phyloP scores from a whole-genome alignment of 2,113 vertebrate species.

The Xenus cinereus region DNA sequence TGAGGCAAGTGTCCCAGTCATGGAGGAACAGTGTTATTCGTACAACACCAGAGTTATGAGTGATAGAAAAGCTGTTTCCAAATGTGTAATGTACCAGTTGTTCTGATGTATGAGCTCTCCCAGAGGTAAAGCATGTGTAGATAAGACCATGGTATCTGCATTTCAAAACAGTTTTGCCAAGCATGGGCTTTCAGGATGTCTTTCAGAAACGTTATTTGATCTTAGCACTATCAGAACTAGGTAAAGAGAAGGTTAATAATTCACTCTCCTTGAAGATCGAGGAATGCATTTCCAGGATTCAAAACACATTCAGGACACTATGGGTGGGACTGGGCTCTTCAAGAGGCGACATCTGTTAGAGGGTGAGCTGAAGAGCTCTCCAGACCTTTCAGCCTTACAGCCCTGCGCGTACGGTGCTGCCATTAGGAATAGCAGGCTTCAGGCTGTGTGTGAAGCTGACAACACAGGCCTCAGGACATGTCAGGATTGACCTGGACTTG shows the following conservation, averaged over 20 bases:
- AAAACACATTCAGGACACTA: neutral
- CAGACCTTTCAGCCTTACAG: neutral
- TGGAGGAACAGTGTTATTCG: neutral
- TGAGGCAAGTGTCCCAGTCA: neutral
- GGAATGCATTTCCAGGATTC: neutral
- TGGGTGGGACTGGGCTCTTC: neutral
- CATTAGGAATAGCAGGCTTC: neutral
- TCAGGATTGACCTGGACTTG: too few species aligned
- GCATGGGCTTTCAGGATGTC: neutral
- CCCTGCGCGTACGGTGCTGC: neutral
- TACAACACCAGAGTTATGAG: neutral
- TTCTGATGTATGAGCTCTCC: neutral
- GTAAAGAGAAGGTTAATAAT: neutral
- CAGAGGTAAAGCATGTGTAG: neutral
- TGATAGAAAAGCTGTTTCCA: neutral
- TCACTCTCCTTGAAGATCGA: neutral
- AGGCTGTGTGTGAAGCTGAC: neutral
- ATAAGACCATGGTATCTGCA: neutral
- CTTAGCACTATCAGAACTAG: neutral
- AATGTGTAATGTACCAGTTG: neutral
- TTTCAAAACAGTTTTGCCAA: neutral
- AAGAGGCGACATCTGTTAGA: neutral
- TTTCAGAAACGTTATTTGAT: neutral
- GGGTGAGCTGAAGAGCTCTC: neutral
- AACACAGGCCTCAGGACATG: neutral